A percentile compares a stretch with the other conserved stretches of the same genome.
phyloP scores from a whole-genome alignment of 2,888 invertebrate genomes.

The Epinotia nisella region DNA sequence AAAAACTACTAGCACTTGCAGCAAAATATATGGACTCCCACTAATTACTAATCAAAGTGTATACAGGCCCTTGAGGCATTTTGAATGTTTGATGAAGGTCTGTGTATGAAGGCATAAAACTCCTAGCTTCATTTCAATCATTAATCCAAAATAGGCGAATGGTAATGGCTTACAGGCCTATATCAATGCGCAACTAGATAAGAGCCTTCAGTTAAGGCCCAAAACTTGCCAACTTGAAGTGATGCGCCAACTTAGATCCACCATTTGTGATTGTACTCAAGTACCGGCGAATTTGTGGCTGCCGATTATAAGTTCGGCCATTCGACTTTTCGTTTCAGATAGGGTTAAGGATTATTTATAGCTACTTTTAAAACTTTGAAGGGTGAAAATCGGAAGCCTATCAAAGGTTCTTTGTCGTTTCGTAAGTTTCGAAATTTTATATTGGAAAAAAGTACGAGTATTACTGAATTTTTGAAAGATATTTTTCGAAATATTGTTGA shows the following conservation, averaged over 20 bases:
- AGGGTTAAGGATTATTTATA: slow-evolving; percentile 36
- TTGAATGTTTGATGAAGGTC: background rate
- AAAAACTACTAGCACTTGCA: too few species aligned
- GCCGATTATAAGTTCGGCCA: slow-evolving; percentile 41
- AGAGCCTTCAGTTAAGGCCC: slow-evolving; percentile 50
- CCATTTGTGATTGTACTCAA: slow-evolving; percentile 33
- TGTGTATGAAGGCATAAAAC: background rate
- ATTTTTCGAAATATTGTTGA: too few species aligned
- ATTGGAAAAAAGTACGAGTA: too few species aligned
- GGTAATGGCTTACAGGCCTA: slow-evolving; percentile 45
- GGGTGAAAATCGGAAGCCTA: slow-evolving; percentile 16
- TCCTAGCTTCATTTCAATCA: background rate
- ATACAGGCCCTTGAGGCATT: background rate
- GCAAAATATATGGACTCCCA: too few species aligned
- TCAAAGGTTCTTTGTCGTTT: background rate
- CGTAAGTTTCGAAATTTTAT: background rate
- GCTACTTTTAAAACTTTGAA: slow-evolving; percentile 36
- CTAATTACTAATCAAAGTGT: too few species aligned
- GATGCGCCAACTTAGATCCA: slow-evolving; percentile 51
- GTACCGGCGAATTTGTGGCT: slow-evolving; percentile 31
- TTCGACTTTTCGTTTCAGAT: slow-evolving; percentile 28
- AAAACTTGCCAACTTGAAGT: slow-evolving; percentile 51
- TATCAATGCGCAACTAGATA: slow-evolving; percentile 50
- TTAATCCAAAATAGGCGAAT: slow-evolving; percentile 36
- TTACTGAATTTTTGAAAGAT: too few species aligned